These are phyloP conservation scores for Phoeniculus purpureus DNA, from an alignment of 2,797 vertebrate species.

Conservation along the genomic window DNA sequence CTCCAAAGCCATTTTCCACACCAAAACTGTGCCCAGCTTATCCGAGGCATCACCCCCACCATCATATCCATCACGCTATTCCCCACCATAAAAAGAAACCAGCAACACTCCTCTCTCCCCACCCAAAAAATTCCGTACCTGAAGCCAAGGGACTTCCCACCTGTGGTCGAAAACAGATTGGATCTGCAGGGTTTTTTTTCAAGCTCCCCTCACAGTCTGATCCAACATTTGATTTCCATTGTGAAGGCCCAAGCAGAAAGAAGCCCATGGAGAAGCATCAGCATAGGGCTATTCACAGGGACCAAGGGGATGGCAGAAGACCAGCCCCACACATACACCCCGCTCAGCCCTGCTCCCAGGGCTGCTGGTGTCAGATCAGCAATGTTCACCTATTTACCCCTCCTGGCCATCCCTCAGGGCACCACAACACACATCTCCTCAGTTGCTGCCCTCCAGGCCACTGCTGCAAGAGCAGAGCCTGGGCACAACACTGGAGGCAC, in stretches of 20 bases:
- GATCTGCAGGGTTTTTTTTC: background rate
- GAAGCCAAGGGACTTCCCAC: background rate
- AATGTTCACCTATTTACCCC: background rate
- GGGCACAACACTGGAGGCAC: background rate
- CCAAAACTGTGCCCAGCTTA: background rate
- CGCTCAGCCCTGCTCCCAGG: background rate
- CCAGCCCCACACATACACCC: fast-evolving
- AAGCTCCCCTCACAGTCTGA: background rate
- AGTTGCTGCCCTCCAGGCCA: background rate
- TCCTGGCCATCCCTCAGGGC: background rate
- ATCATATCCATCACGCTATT: background rate
- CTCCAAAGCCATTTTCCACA: background rate
- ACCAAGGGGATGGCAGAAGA: background rate
- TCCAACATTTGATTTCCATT: background rate
- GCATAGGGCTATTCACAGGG: background rate
- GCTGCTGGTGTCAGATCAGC: background rate
- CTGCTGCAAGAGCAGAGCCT: too few relatives aligned
- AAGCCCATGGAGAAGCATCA: background rate
- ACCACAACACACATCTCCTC: background rate
- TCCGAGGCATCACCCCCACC: background rate
- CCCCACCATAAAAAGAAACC: background rate
- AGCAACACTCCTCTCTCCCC: background rate
- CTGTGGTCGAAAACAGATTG: background rate
- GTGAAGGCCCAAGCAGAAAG: background rate
- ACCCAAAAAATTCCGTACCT: background rate